Base-by-base conservation (phyloP, 2,113 vertebrate species). In the Cyrtonyx montezumae region DNA sequence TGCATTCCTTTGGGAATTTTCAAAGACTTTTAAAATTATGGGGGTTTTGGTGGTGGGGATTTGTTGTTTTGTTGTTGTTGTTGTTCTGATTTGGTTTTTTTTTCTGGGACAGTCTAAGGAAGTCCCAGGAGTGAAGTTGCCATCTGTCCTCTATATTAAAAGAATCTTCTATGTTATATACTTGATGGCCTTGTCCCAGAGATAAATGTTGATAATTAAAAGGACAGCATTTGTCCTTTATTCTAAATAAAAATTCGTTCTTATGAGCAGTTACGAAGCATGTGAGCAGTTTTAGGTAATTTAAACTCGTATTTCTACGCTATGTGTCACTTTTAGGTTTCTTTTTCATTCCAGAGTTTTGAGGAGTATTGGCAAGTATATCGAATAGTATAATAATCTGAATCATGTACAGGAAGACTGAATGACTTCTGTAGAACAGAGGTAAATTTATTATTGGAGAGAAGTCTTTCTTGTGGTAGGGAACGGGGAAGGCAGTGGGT, bases 161-260 rank as follows among this genome's bases (percentile, higher is more conserved):
- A 98, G 96, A 97, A 86, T 97, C 97, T 96, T 96, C 90, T 94
- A 58, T 96, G 68, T 97, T 94, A 95, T 97, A 92, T 97, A 97
- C 97, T 96, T 97, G 96, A 98, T 97, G 97, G 96, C 97, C 97
- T 97, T 97, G 97, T 98, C 96, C 97, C 95, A 74, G 97, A 98
- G 97, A 98, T 98, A 97, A 97, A 98, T 98, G 97, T 95, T 96
- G 96, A 97, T 98, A 98, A 98, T 98, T 98, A 98, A 97, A 95
- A 97, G 96, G 95, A 94, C 88, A 95, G 80, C 61, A 82, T 97
- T 98, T 97, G 95, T 97, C 95, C 94, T 97, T 97, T 97, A 87
- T 97, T 95, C 55, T 84, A 91, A 94, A 95, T 91, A 66, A 94
- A 96, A 94, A 87, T 66, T 88, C 20, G 77, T 75, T 84, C 51